A percentile compares a stretch with the other conserved stretches of the same genome.
Evolutionary conservation across 2,888 invertebrate species (phyloP).

Genomic region (Tenthredo mesomela): DNA sequence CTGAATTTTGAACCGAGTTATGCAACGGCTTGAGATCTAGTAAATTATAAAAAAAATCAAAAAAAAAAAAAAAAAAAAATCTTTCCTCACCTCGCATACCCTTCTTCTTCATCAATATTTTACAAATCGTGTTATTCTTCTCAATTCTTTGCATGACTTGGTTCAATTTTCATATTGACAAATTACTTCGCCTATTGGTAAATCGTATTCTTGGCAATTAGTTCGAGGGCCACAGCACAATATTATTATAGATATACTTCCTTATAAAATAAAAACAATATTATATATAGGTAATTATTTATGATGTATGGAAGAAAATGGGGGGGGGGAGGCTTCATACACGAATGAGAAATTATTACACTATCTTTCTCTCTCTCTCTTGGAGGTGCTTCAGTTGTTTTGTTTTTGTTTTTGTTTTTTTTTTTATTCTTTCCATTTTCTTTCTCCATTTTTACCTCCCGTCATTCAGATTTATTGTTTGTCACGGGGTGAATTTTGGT

Average conservation of each 20-base stretch:
- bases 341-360: slow-evolving; percentile 32
- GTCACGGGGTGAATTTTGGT: not conserved
- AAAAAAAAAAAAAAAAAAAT: not conserved
- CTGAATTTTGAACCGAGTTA: slow-evolving; percentile 7
- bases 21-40: not conserved
- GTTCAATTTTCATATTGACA: slow-evolving; percentile 6
- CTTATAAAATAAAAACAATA: slow-evolving; percentile 44
- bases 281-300: slow-evolving; percentile 23
- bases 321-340: not conserved
- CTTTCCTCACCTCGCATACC: not conserved
- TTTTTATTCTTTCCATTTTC: not conserved
- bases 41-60: too few relatives aligned
- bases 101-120: not conserved
- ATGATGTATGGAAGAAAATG: slow-evolving; percentile 39
- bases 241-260: slow-evolving; percentile 21
- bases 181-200: not conserved
- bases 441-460: not conserved
- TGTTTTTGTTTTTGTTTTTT: not conserved
- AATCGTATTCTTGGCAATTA: not conserved
- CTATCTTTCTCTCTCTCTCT: too few relatives aligned
- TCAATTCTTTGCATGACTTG: slow-evolving; percentile 29
- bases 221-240: not conserved
- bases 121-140: not conserved
- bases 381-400: not conserved
- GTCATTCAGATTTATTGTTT: slow-evolving; percentile 6